Evolutionary conservation across 2,888 invertebrate species (phyloP), one percentile per base, ranked within the genome.

Genomic region (Andrena flavipes): DNA sequence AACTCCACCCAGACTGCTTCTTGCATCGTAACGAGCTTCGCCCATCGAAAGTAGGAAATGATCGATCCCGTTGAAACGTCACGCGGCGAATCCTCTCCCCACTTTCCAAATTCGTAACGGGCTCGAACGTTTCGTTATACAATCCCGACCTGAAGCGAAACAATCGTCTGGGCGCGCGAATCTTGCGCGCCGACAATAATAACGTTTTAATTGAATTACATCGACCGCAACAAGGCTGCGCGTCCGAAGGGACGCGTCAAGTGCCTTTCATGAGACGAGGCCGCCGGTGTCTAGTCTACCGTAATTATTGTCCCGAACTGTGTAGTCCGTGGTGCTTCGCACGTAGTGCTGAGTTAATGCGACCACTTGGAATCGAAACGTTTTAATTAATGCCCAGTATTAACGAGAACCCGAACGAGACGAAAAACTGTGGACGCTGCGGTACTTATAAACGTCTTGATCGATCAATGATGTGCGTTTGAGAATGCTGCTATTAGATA

Each of bases 121-220:
- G 20, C 8, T 10, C 1, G 51, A 51, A 33, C 33, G 54, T 68
- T 63, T 59, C 26, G 48, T 26, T 26, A 13, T 20, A 29, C 10
- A 54, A 8, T 3, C 26, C 1, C 10, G 26, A 56, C 26, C 76
- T 42, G 69, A 65, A 48, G 69, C 1, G 75, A 59, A 54, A 69
- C 60, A 65, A 80, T 81, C 56, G 30, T 56, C 79, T 62, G 60
- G 49, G 48, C 60, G 29, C 51, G 35, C 23, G 48, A 7, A 7
- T 68, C 70, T 75, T 69, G 63, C 35, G 8, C 56, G 26, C 49
- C 42, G 80, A 84, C 77, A 84, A 87, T 84, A 77, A 80, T 83
- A 84, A 86, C 75, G 80, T 70, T 83, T 87, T 86, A 86, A 87
- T 84, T 84, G 86, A 87, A 86, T 86, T 87, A 87, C 85, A 77